These are phyloP conservation scores for Pica pica DNA, from an alignment of 2,113 vertebrate species.

Conservation along the genomic window DNA sequence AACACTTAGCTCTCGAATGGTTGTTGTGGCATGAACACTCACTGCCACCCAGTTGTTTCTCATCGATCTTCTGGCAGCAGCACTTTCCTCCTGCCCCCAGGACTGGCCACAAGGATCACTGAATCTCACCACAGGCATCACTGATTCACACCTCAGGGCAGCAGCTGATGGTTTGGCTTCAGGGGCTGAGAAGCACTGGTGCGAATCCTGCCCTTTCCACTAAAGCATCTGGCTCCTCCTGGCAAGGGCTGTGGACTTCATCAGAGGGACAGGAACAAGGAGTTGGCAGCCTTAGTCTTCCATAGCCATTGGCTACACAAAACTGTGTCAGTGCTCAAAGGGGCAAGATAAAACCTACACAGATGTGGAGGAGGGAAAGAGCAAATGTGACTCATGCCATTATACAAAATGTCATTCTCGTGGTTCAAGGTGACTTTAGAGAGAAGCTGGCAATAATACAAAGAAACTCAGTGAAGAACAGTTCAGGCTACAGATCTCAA, in stretches of 20 bases:
- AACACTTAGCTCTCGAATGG: background rate
- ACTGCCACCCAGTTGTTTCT: background rate
- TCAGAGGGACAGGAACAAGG: background rate
- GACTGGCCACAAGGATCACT: background rate
- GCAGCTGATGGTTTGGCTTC: background rate
- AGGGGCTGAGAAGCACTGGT: background rate
- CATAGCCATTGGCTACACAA: background rate
- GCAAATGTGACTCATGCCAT: slow-evolving; percentile 24
- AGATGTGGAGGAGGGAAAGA: slow-evolving; percentile 43
- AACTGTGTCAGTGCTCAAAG: slow-evolving; percentile 23
- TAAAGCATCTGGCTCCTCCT: slow-evolving; percentile 2
- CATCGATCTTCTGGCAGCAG: background rate
- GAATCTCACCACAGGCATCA: background rate
- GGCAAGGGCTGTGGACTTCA: background rate
- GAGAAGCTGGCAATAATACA: background rate
- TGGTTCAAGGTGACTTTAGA: slow-evolving; percentile 29
- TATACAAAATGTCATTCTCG: slow-evolving; percentile 9
- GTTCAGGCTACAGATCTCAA: background rate
- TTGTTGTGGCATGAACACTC: background rate
- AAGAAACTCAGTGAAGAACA: background rate
- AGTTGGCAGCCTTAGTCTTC: slow-evolving; percentile 20
- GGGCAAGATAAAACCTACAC: slow-evolving; percentile 41
- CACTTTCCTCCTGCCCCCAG: background rate
- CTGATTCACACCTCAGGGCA: background rate
- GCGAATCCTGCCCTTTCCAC: background rate